Base-by-base conservation (phyloP, 64 coral and sea anemone genomes). In the Anthopleura sola region DNA sequence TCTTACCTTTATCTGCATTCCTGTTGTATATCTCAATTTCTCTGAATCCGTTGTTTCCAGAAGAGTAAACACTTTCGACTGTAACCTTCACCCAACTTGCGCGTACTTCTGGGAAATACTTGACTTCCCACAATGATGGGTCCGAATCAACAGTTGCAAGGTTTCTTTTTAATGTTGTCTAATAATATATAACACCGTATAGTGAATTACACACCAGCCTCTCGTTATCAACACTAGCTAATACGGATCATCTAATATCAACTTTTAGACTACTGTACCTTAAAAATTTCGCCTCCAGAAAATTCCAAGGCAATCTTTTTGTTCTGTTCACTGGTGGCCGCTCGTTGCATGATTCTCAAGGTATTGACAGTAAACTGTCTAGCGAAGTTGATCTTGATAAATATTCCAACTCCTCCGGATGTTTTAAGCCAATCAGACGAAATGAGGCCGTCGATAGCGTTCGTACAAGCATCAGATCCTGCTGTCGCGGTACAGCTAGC, bases 11-110 rank as follows among this genome's bases (percentile, higher is more conserved):
- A 23, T 83, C 71, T 18, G 90, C 91, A 34, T 88, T 84, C 24
- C 87, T 23, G 71, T 96, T 90, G 34, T 90, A 96, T 78, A 96
- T 92, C 28, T 96, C 83, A 17, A 96, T 90, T 76, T 96, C 94
- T 68, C 76, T 96, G 69, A 96, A 96, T 24, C 94, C 94, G 68
- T 92, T 96, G n/a, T 21, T 20, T 0, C 0, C 0, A 1, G 16
- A 20, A 7, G 83, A 55, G 68, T 96, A 90, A 34, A 96, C 90
- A 5, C 85, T 78, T 50, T 83, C 84, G 20, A 96, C 90, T 31
- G 82, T 89, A 26, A 96, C 33, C 44, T 92, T 96, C 10, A 96
- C 90, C 46, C 78, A 92, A 79, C 38, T 84, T 12, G 90, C 87
- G 34, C 85, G 81, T 3, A 96, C 90, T 21, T 92, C 90, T 37